Evolutionary conservation across 2,888 invertebrate species (phyloP).

Genomic region (Poecilobothrus nobilitatus): DNA sequence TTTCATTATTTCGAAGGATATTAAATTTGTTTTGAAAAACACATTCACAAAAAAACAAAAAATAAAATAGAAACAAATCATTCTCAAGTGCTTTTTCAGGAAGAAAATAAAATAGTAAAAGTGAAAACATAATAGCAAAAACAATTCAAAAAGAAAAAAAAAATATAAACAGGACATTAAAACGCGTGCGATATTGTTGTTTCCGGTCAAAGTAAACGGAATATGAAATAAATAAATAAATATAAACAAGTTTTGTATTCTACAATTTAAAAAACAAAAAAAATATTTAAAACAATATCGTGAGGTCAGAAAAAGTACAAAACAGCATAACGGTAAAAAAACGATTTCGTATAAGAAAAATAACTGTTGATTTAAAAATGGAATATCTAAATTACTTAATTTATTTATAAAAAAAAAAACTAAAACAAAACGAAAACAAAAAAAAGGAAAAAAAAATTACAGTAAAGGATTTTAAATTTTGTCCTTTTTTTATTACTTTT

Average conservation of each 20-base stretch:
- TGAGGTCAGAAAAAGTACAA: neutral
- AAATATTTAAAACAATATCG: neutral
- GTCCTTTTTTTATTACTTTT: neutral
- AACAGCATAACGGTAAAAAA: neutral
- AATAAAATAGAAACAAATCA: too few species aligned
- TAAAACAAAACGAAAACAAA: neutral
- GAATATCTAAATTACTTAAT: neutral
- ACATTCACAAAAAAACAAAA: neutral
- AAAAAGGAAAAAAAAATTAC: too few species aligned
- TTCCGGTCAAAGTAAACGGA: slow-evolving; percentile 10
- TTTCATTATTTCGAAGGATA: too few species aligned
- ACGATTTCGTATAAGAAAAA: neutral
- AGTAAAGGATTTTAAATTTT: neutral
- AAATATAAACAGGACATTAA: neutral
- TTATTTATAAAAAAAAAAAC: neutral
- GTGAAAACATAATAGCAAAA: neutral
- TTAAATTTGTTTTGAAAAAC: neutral
- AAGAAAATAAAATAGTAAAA: slow-evolving; percentile 6
- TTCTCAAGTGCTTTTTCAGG: neutral
- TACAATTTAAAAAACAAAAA: too few species aligned
- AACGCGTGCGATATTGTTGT: slow-evolving; percentile 7
- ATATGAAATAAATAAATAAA: neutral
- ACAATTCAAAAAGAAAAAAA: neutral
- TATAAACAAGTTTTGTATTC: neutral
- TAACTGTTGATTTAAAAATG: neutral